Base-by-base conservation (phyloP, 2,797 vertebrate genomes). In the Apodemus agrarius region DNA sequence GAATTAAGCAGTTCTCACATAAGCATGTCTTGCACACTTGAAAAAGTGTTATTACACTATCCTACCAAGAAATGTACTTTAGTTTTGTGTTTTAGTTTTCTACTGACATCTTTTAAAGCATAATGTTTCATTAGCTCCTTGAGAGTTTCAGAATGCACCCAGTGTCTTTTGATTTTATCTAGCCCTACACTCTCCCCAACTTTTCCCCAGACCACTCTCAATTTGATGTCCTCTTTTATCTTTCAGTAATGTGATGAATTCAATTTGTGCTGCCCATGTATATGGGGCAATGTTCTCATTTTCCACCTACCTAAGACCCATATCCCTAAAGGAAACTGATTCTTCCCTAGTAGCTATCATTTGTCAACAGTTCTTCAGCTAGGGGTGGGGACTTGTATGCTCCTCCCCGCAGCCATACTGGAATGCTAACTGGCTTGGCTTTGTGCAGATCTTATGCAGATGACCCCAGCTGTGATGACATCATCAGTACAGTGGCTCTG, bases 61-160 rank as follows among this genome's bases (percentile, higher is more conserved):
- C 90, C 10, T 69, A 14, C 54, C 17, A 37, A 86, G 17, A 61
- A 91, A 91, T 40, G 22, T 40, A 81, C 88, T 85, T 91, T 69
- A 72, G 10, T 81, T 89, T 95, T 72, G 37, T 67, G 49, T 59
- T 91, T 94, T 96, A 57, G 85, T 61, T 31, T 93, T 75, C 6
- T 22, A 49, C 3, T 54, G 3, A 7, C 57, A 83, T 22, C 17
- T 90, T 90, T 72, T 21, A 26, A 86, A 69, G 8, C 2, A 43
- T 11, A 65, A 8, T 67, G 29, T 87, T 72, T 72, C 37, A 85
- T 72, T 34, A 37, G n/a, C 52, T 87, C 4, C n/a, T 54, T 54
- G 14, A 54, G 49, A 37, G 43, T 37, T 69, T 87, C 22, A 40
- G 46, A 29, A 72, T 3, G 8, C 21, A 87, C 54, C 7, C 1